Base-by-base conservation (phyloP, 2,113 vertebrate genomes). In the Morone saxatilis region DNA sequence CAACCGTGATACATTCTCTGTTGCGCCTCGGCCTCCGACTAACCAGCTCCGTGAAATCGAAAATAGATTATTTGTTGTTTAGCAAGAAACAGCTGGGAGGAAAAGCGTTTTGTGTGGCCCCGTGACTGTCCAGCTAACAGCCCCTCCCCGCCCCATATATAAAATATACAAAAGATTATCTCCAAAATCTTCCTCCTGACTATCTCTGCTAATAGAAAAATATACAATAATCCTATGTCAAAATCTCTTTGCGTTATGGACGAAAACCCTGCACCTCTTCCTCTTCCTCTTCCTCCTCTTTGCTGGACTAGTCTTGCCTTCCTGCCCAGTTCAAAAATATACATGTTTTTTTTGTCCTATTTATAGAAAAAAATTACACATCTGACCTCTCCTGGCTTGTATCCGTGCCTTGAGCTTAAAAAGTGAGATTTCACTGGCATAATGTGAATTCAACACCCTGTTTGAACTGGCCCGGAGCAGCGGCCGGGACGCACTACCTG, bases 101-200 rank as follows among this genome's bases (percentile, higher is more conserved):
- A 78, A 86, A 79, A 87, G 70, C 66, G 47, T 31, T 74, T 71
- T 3, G n/a, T 73, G 85, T 92, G 89, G 88, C 89, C 89, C 91
- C 81, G 66, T 76, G 78, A 89, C 91, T 81, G 80, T 91, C 86
- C 87, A 89, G 88, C 90, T 81, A 82, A 62, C 86, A 85, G 66
- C 86, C 90, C 85, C 85, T 53, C 60, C 91, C 81, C 66, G 4
- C 67, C 83, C 91, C 90, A 83, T 91, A 93, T 96, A 95, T 74
- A 96, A 96, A 96, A 96, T 95, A 95, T 95, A 96, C 92, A 96
- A 95, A 95, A 94, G 88, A 93, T 92, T 90, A 93, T 93, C 91
- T 94, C 94, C 92, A 95, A 95, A 96, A 94, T 93, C 91, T 86
- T 82, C 86, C 88, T 84, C 85, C 80, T 53, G 61, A 70, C 90